Base-by-base conservation (phyloP, 2,888 invertebrate species). In the Synanthedon formicaeformis region DNA sequence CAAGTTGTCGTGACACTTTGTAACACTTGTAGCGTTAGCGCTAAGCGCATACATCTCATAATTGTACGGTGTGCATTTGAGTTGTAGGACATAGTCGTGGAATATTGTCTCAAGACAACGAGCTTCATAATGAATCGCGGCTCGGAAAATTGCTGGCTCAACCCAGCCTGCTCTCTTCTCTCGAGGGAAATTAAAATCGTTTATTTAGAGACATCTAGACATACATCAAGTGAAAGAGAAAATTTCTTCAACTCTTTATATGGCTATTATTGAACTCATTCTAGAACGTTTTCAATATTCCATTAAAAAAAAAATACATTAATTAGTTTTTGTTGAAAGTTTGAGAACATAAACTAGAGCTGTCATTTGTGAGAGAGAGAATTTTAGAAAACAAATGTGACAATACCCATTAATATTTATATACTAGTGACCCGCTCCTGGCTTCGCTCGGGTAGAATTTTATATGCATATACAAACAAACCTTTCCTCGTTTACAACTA, bases 111-210 rank as follows among this genome's bases (percentile, higher is more conserved):
- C 63, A 69, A 73, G 68, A 69, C 67, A 73, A 68, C 67, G 61
- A 63, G 63, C 58, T 56, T 62, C 62, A 67, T 78, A 74, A 78
- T 73, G 73, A 77, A 72, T 68, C 67, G 63, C 55, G 63, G 63
- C 61, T 57, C 60, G 59, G 67, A 70, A 71, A 76, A 76, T 73
- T 73, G 72, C 70, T 60, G 64, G 62, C 65, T 64, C 67, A 65
- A 65, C 64, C 61, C 59, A 57, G 50, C 40, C 40, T n/a, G 13
- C 50, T 49, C 18, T 49, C 23, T 49, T 4, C 3, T 63, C 80
- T 74, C 78, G 52, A 56, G 79, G 80, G 76, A 80, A 81, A 81
- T 81, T 76, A 77, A 71, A 73, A 70, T 66, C 65, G 69, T 74
- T 75, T 77, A 73, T 77, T 72, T 70, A 70, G 66, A 73, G 58